These are phyloP conservation scores for Coreoperca whiteheadi DNA, from an alignment of 2,113 vertebrate genomes.

Conservation along the genomic window DNA sequence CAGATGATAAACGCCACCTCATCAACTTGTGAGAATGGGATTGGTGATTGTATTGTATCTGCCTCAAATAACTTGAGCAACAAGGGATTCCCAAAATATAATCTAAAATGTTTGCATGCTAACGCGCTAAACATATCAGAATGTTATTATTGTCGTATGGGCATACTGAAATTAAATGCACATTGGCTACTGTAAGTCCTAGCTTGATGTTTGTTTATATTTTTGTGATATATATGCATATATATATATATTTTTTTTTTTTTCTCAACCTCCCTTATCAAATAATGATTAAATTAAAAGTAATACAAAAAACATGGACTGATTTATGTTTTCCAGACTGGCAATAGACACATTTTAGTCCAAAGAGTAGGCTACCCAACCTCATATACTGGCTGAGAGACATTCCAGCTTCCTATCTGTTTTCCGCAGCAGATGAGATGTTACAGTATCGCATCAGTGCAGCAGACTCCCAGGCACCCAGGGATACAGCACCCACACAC, in stretches of 20 bases:
- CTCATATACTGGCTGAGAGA: conserved; percentile 11
- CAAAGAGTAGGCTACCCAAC: conserved; percentile 1
- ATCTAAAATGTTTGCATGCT: background rate
- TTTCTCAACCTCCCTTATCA: background rate
- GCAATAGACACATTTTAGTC: background rate
- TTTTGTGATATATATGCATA: background rate
- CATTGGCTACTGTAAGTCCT: background rate
- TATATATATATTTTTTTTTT: background rate
- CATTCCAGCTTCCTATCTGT: conserved; percentile 30
- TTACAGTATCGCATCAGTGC: conserved; percentile 44
- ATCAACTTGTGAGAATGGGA: conserved; percentile 6
- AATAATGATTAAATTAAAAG: background rate
- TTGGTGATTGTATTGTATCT: background rate
- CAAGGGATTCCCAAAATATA: conserved; percentile 1
- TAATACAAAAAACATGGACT: background rate
- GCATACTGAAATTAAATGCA: no score
- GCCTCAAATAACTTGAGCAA: background rate
- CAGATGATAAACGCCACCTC: conserved; percentile 30
- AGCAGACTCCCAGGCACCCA: conserved; percentile 34
- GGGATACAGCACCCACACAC: conserved; percentile 12
- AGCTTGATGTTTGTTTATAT: background rate
- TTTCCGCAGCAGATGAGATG: conserved; percentile 47
- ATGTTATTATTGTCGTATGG: background rate
- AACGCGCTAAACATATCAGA: background rate
- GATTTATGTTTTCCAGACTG: conserved; percentile 1